Conservation (phyloP, 1,140 invertebrate genomes). For the Meteorus sp. region DNA sequence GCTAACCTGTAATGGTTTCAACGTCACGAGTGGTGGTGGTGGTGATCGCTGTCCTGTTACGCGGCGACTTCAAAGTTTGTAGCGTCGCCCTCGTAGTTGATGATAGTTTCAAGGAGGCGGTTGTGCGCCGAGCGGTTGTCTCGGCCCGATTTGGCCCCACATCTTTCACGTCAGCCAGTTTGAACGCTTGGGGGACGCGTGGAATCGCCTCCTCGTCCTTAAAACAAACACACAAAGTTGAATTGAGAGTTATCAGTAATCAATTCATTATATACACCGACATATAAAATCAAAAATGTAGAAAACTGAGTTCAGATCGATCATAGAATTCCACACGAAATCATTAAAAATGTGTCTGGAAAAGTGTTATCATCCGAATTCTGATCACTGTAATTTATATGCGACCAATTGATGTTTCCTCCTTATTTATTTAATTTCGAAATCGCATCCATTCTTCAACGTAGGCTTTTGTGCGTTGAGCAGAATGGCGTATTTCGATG, state of each 20-base stretch:
- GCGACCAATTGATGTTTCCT: background rate
- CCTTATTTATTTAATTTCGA: too few relatives aligned
- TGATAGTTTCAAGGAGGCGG: slow-evolving; percentile 48
- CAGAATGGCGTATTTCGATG: too few relatives aligned
- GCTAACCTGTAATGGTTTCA: slow-evolving; percentile 61
- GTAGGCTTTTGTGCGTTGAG: too few relatives aligned
- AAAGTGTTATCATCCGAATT: too few relatives aligned
- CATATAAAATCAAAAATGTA: too few relatives aligned
- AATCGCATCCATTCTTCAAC: too few relatives aligned
- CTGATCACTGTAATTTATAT: background rate
- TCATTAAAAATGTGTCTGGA: too few relatives aligned
- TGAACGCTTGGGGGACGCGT: slow-evolving; percentile 57
- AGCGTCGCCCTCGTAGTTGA: slow-evolving; percentile 50
- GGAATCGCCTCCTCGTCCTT: slow-evolving; percentile 55
- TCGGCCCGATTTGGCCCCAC: slow-evolving; percentile 60
- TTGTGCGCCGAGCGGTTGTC: slow-evolving; percentile 40
- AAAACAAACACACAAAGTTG: slow-evolving; percentile 14
- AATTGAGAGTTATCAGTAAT: too few relatives aligned
- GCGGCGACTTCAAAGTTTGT: slow-evolving; percentile 40
- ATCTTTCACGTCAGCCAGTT: slow-evolving; percentile 64
- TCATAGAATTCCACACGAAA: too few relatives aligned
- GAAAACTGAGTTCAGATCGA: too few relatives aligned
- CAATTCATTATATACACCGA: too few relatives aligned
- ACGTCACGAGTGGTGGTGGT: slow-evolving; percentile 53
- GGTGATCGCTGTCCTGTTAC: slow-evolving; percentile 36